phyloP scores from a whole-genome alignment of 2,888 invertebrate species.

The Rutpela maculata region DNA sequence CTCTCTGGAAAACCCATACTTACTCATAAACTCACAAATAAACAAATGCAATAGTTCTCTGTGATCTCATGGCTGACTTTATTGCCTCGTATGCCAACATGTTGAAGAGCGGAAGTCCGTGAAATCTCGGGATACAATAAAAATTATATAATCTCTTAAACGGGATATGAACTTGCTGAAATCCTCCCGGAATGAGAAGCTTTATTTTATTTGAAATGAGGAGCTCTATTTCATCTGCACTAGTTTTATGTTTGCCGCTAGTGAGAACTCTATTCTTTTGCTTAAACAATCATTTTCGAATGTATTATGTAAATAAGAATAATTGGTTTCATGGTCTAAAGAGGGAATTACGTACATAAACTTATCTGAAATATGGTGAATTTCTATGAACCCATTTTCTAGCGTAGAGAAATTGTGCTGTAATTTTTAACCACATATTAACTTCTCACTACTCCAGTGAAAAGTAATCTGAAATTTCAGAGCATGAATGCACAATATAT shows the following conservation, averaged over 20 bases:
- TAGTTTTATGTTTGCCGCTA: too few species aligned
- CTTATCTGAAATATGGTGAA: neutral
- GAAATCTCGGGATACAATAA: slow-evolving; percentile 1
- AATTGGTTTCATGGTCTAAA: neutral
- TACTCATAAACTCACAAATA: slow-evolving; percentile 31
- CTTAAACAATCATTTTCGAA: neutral
- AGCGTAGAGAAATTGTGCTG: too few species aligned
- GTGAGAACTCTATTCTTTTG: too few species aligned
- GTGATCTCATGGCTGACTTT: slow-evolving; percentile 8
- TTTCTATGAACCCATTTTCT: neutral
- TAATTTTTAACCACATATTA: too few species aligned
- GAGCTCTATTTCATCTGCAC: too few species aligned
- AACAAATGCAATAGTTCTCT: slow-evolving; percentile 27
- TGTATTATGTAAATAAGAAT: neutral
- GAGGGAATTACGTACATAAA: too few species aligned
- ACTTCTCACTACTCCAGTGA: too few species aligned
- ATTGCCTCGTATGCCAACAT: slow-evolving; percentile 11
- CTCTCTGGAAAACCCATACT: slow-evolving; percentile 12
- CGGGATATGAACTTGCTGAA: slow-evolving; percentile 20
- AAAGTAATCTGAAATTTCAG: too few species aligned
- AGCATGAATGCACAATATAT: too few species aligned
- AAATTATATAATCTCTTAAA: slow-evolving; percentile 21
- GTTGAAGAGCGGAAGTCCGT: neutral
- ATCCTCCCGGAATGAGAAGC: neutral
- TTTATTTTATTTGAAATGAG: neutral